Percentiles rank a stretch among this genome's conserved stretches.
Evolutionary conservation across 2,797 vertebrate species (phyloP).

Genomic region (Pseudochirops cupreus): DNA sequence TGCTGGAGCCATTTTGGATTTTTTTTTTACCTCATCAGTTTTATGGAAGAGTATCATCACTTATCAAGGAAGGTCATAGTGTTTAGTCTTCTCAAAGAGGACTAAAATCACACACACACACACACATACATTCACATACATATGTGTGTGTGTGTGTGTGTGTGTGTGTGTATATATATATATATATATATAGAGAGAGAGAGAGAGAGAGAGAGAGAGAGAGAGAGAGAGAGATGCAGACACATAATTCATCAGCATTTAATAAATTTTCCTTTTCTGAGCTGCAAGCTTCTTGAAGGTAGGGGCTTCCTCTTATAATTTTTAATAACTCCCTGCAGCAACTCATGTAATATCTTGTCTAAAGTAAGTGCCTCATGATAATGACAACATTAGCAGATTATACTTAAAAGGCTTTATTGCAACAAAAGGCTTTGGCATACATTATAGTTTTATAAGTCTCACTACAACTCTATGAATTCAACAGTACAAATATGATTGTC

Average conservation of each 20-base stretch:
- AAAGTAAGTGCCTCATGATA: neutral
- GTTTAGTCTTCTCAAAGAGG: too few relatives aligned
- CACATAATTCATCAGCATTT: neutral
- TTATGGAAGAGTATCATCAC: neutral
- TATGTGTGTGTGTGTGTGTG: too few relatives aligned
- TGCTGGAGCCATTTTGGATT: neutral
- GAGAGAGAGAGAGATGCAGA: neutral
- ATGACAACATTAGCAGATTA: neutral
- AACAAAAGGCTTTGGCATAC: constrained; percentile 6
- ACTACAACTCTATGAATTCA: neutral
- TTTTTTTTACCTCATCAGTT: neutral
- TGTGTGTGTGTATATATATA: too few relatives aligned
- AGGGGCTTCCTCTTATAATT: neutral
- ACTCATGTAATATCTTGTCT: neutral
- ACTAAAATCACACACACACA: too few relatives aligned
- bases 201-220: too few relatives aligned
- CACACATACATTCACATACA: too few relatives aligned
- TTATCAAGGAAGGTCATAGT: neutral
- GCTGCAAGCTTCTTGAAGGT: neutral
- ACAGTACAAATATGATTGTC: neutral
- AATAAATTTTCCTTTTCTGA: neutral
- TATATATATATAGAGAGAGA: too few relatives aligned
- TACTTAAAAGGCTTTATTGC: neutral
- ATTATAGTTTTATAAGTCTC: constrained; percentile 27
- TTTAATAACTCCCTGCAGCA: neutral